Conservation (phyloP, 2,888 invertebrate genomes). For the Allolobophora icterica region DNA sequence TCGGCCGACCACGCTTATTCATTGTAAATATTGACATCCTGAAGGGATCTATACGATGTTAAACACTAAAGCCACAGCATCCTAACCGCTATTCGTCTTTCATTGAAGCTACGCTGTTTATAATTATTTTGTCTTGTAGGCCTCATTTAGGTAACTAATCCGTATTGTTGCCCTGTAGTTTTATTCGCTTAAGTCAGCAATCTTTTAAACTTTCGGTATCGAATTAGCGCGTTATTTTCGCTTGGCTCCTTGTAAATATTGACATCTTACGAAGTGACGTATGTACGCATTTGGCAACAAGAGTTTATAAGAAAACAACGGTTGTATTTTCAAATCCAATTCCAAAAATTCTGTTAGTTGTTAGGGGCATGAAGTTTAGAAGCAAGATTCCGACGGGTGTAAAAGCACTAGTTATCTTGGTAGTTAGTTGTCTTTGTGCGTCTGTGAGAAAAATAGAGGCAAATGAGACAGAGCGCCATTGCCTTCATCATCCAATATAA, state of each 20-base stretch:
- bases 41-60: background rate
- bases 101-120: background rate
- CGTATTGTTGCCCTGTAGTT: background rate
- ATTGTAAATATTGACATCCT: slow-evolving; percentile 17
- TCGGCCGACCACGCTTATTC: background rate
- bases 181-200: background rate
- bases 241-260: background rate
- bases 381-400: too few relatives aligned
- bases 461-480: too few relatives aligned
- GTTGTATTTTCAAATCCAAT: background rate
- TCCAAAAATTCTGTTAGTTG: background rate
- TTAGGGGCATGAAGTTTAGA: background rate
- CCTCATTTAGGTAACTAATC: background rate
- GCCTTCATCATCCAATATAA: too few relatives aligned
- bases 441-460: too few relatives aligned
- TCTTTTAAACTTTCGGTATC: background rate
- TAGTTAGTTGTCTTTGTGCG: too few relatives aligned
- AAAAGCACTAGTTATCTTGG: too few relatives aligned
- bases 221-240: background rate
- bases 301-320: background rate
- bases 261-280: background rate
- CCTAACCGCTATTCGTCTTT: background rate
- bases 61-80: background rate
- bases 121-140: background rate
- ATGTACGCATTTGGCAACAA: background rate